phyloP scores from a whole-genome alignment of 2,888 invertebrate genomes.

The Aleiodes leptofemur region DNA sequence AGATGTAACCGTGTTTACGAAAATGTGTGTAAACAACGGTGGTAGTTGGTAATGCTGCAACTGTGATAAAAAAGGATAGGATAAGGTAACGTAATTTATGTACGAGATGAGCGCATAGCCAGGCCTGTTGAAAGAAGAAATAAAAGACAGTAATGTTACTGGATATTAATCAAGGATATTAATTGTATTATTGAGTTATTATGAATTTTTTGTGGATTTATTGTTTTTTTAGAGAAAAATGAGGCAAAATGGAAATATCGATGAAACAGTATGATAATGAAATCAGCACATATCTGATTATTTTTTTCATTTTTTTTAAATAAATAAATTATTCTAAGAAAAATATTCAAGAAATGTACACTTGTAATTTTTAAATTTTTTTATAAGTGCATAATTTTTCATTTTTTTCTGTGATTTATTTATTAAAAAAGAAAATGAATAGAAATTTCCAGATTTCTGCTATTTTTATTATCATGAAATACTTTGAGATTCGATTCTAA shows the following conservation, averaged over 20 bases:
- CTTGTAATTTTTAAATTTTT: too few species aligned
- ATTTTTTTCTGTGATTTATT: too few species aligned
- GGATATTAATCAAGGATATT: constrained; percentile 48
- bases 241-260: too few species aligned
- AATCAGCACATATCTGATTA: too few species aligned
- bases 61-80: constrained; percentile 63
- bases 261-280: background rate
- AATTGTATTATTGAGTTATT: constrained; percentile 2
- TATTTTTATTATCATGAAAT: too few species aligned
- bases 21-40: constrained; percentile 61
- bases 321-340: background rate
- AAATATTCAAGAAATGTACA: too few species aligned
- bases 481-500: background rate
- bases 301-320: background rate
- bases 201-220: background rate
- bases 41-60: constrained; percentile 62
- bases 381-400: too few species aligned
- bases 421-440: background rate
- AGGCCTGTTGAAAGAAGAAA: constrained; percentile 69
- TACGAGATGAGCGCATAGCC: constrained; percentile 68
- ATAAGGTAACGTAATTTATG: constrained; percentile 70
- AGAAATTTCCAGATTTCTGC: background rate
- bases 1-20: constrained; percentile 68
- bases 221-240: background rate
- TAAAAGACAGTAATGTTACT: constrained; percentile 62